A percentile compares a stretch with the other conserved stretches of the same genome.
Evolutionary conservation across 2,113 vertebrate genomes (phyloP).

Genomic region (Todiramphus chloris): DNA sequence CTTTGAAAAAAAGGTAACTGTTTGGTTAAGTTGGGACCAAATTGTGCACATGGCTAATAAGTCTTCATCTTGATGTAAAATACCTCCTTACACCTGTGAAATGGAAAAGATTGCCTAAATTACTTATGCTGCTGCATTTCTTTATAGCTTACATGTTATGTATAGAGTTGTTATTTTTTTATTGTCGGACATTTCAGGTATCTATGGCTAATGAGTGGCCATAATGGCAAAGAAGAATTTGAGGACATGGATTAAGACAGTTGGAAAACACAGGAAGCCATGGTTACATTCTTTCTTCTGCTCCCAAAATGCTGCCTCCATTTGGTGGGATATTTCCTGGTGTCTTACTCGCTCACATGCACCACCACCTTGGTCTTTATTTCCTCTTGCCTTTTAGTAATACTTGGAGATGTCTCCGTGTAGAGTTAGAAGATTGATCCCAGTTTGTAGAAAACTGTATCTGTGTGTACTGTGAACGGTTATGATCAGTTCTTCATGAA

Average conservation of each 20-base stretch:
- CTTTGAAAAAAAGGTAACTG: background rate
- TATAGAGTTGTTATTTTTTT: background rate
- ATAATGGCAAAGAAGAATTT: background rate
- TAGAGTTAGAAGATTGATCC: background rate
- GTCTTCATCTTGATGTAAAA: background rate
- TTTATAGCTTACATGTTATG: background rate
- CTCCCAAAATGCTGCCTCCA: background rate
- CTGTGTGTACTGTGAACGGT: background rate
- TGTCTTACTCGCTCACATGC: background rate
- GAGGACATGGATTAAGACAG: background rate
- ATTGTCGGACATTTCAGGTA: background rate
- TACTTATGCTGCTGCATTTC: background rate
- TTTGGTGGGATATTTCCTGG: background rate
- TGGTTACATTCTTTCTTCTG: background rate
- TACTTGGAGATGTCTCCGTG: background rate
- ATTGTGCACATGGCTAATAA: background rate
- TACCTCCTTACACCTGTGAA: background rate
- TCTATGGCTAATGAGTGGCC: background rate
- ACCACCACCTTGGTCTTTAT: background rate
- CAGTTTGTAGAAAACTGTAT: background rate
- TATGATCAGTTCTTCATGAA: background rate
- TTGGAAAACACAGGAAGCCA: rapidly evolving
- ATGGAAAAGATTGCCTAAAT: background rate
- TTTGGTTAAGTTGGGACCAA: background rate
- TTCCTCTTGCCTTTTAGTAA: background rate